phyloP scores from a whole-genome alignment of 2,888 invertebrate species.

The Dolomedes plantarius region DNA sequence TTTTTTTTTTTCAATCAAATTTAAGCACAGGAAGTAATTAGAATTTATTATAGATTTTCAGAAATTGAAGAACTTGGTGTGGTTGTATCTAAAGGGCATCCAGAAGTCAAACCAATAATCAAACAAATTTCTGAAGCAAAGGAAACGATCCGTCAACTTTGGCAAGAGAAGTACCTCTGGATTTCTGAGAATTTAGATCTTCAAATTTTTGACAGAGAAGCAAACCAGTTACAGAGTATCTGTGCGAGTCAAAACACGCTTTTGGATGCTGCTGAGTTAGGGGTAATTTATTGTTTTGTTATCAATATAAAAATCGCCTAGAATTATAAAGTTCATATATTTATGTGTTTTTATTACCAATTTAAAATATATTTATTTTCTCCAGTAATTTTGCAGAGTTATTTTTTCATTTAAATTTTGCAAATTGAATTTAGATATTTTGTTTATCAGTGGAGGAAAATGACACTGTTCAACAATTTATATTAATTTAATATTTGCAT shows the following conservation, averaged over 20 bases:
- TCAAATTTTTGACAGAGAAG: constrained; percentile 91
- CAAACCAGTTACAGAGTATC: constrained; percentile 96
- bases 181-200: constrained; percentile 91
- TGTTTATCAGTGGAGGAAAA: too few relatives aligned
- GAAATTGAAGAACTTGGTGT: constrained; percentile 85
- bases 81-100: constrained; percentile 81
- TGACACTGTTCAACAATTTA: too few relatives aligned
- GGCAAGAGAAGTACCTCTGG: constrained; percentile 90
- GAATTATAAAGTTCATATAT: too few relatives aligned
- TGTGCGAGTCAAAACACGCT: constrained; percentile 95
- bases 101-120: constrained; percentile 85
- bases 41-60: constrained; percentile 81
- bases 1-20: too few relatives aligned
- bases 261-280: constrained; percentile 89
- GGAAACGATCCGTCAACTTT: constrained; percentile 85
- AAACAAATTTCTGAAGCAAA: constrained; percentile 85
- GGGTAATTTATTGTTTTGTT: constrained; percentile 81
- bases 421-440: too few relatives aligned
- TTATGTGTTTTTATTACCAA: too few relatives aligned
- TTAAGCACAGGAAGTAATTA: too few relatives aligned
- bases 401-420: too few relatives aligned
- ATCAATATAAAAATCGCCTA: too few relatives aligned
- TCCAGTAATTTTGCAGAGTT: too few relatives aligned
- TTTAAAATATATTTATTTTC: too few relatives aligned
- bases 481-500: too few relatives aligned